A percentile compares a stretch with the other conserved stretches of the same genome.
Conservation (phyloP, 2,797 vertebrate species). For the Chelon labrosus region DNA sequence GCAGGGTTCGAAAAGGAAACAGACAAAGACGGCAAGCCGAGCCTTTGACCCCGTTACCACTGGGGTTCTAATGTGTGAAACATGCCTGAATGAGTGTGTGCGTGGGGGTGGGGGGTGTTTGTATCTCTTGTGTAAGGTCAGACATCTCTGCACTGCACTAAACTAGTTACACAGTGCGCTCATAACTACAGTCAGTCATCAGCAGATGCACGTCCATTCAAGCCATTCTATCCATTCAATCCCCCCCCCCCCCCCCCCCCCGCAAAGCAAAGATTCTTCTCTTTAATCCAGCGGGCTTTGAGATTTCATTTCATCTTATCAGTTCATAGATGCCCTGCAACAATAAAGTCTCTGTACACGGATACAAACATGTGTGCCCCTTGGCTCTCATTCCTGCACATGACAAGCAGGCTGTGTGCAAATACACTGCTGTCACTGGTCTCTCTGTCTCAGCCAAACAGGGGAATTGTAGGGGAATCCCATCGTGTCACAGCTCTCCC, state of each 20-base stretch:
- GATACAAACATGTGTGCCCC: constrained; percentile 29
- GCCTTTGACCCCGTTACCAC: constrained; percentile 56
- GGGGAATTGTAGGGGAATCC: constrained; percentile 75
- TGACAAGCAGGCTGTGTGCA: constrained; percentile 35
- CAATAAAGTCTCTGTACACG: constrained; percentile 34
- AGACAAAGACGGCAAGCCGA: constrained; percentile 23
- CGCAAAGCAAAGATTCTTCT: not conserved
- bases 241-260: not conserved
- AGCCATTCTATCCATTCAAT: too few species aligned
- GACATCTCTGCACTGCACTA: constrained; percentile 36
- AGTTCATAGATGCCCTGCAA: constrained; percentile 3
- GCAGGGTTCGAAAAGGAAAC: not conserved
- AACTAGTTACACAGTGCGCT: constrained; percentile 49
- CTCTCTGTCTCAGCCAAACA: constrained; percentile 23
- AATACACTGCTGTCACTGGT: constrained; percentile 27
- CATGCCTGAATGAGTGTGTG: constrained; percentile 31
- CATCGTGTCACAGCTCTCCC: constrained; percentile 63
- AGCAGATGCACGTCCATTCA: not conserved
- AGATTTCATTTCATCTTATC: constrained; percentile 15
- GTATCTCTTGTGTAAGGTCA: constrained; percentile 61
- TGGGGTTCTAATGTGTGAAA: constrained; percentile 46
- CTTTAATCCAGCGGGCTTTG: constrained; percentile 10
- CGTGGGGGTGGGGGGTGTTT: constrained; percentile 33
- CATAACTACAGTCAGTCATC: constrained; percentile 19
- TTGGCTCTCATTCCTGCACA: constrained; percentile 37